These are phyloP conservation scores for Sanderia malayensis DNA, from an alignment of 30 jellyfish, hydroid and myxozoan species.

Conservation along the genomic window DNA sequence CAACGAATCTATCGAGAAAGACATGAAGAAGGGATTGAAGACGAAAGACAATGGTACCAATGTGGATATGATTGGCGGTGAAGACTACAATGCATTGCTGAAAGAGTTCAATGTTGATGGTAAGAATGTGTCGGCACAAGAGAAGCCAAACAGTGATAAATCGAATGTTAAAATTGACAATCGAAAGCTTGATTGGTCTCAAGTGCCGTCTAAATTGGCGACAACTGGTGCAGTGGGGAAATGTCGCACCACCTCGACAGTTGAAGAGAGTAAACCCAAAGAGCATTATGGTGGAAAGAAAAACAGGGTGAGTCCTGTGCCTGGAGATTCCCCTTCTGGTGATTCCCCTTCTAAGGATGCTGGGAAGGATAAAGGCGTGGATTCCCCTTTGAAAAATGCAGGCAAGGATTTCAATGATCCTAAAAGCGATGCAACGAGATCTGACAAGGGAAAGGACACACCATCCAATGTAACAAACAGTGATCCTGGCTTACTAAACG, in stretches of 20 bases:
- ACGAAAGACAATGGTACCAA: conserved; percentile 10
- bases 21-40: conserved; percentile 22
- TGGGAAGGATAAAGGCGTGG: conserved; percentile 1
- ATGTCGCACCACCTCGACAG: neutral
- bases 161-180: conserved; percentile 32
- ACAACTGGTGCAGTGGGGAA: conserved; percentile 49
- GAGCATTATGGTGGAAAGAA: neutral
- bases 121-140: conserved; percentile 29
- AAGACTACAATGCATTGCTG: conserved; percentile 20
- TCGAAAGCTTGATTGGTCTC: conserved; percentile 80
- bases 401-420: neutral
- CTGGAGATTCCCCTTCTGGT: conserved; percentile 2
- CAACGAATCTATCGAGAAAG: conserved; percentile 31
- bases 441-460: neutral
- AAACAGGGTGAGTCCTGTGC: conserved; percentile 42
- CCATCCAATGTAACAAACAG: neutral
- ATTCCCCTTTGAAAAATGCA: neutral
- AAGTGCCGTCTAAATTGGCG: conserved; percentile 61
- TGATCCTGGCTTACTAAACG: neutral
- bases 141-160: conserved; percentile 14
- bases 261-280: neutral
- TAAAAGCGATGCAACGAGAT: too few relatives aligned
- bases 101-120: conserved; percentile 36
- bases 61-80: conserved; percentile 2
- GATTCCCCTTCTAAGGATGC: conserved; percentile 1